Evolutionary conservation across 2,888 invertebrate species (phyloP).

Genomic region (Microplitis manilae): DNA sequence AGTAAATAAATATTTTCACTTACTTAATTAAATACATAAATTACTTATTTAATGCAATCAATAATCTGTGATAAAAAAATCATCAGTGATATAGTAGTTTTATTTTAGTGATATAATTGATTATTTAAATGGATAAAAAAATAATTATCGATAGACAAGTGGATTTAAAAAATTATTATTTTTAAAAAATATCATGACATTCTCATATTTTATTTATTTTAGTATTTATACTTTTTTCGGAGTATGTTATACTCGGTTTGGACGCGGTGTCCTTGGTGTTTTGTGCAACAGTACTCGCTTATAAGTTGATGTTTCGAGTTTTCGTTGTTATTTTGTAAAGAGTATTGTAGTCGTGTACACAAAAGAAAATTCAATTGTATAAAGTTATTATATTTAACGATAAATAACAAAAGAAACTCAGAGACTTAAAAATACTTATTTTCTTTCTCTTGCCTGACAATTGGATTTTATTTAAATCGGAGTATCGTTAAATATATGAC

Average conservation of each 20-base stretch:
- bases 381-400: not conserved
- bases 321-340: not conserved
- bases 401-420: not conserved
- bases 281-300: not conserved
- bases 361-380: not conserved
- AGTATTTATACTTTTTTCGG: not conserved
- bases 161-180: too few relatives aligned
- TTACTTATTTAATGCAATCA: not conserved
- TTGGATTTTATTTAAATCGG: not conserved
- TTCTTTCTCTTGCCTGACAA: not conserved
- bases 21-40: not conserved
- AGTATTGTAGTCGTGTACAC: not conserved
- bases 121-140: too few relatives aligned
- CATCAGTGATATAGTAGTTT: not conserved
- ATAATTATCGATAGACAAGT: too few relatives aligned
- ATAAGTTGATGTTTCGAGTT: not conserved
- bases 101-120: not conserved
- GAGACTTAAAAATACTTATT: not conserved
- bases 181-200: not conserved
- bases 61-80: not conserved
- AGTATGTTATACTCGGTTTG: not conserved
- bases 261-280: slow-evolving; percentile 1
- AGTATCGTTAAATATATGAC: not conserved
- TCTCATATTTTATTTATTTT: not conserved
- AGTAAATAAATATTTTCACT: too few relatives aligned